Conservation (phyloP, 2,113 vertebrate species). For the Spea multiplicata region DNA sequence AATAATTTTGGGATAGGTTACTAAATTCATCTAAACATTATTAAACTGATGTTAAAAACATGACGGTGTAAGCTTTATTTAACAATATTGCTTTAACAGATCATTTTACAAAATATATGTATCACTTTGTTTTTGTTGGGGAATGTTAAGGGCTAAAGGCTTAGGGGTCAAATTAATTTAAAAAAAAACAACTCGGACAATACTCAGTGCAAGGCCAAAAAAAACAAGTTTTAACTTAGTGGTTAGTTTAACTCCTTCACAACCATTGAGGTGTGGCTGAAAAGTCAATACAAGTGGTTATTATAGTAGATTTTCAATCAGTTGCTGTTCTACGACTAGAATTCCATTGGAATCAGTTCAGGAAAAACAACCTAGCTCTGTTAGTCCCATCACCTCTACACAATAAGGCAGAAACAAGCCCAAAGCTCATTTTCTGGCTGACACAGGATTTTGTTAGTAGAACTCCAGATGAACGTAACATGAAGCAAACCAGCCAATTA, state of each 20-base stretch:
- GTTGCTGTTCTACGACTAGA: background rate
- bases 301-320: background rate
- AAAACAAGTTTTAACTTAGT: background rate
- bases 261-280: conserved; percentile 1
- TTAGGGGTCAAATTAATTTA: conserved; percentile 11
- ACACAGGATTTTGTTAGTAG: conserved; percentile 4
- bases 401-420: background rate
- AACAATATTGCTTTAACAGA: conserved; percentile 31
- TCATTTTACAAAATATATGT: conserved; percentile 15
- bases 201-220: conserved; percentile 18
- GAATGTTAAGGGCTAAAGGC: conserved; percentile 6
- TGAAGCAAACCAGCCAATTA: background rate
- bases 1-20: background rate
- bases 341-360: conserved; percentile 15
- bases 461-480: conserved; percentile 23
- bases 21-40: background rate
- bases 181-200: conserved; percentile 24
- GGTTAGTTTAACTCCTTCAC: background rate
- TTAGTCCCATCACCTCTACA: conserved; percentile 8
- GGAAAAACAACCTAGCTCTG: background rate
- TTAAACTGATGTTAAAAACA: conserved; percentile 10
- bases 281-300: background rate
- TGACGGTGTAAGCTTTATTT: background rate
- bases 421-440: background rate
- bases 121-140: conserved; percentile 35